These are phyloP conservation scores for Leptinotarsa juncta DNA, from an alignment of 2,888 invertebrate genomes.

Conservation along the genomic window DNA sequence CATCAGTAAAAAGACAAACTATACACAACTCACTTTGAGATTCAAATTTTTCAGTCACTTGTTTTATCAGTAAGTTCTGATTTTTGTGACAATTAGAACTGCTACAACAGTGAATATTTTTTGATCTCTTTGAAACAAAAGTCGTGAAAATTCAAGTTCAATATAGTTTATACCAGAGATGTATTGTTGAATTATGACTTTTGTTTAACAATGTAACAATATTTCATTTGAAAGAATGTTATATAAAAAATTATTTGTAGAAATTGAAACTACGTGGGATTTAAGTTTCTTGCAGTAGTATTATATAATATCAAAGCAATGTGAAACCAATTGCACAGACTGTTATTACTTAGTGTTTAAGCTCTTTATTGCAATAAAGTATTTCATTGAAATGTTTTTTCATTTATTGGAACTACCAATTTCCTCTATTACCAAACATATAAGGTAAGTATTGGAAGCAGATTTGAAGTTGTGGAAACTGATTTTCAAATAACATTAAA, in stretches of 20 bases:
- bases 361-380: slow-evolving; percentile 22
- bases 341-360: slow-evolving; percentile 18
- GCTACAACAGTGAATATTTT: not conserved
- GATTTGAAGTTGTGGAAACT: too few species aligned
- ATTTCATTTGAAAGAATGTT: not conserved
- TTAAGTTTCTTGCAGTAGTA: not conserved
- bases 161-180: not conserved
- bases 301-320: slow-evolving; percentile 14
- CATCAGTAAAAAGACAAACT: not conserved
- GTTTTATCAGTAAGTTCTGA: too few species aligned
- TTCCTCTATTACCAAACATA: too few species aligned
- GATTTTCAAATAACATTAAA: too few species aligned
- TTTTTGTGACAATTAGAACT: too few species aligned
- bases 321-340: slow-evolving; percentile 18
- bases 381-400: not conserved
- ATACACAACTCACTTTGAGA: too few species aligned
- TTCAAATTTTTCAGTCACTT: too few species aligned
- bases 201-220: not conserved
- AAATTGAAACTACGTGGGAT: too few species aligned
- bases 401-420: not conserved
- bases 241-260: not conserved
- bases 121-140: not conserved
- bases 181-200: not conserved
- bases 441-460: too few species aligned
- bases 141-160: not conserved